Conservation (phyloP, 2,113 vertebrate genomes). For the Suricata suricatta region DNA sequence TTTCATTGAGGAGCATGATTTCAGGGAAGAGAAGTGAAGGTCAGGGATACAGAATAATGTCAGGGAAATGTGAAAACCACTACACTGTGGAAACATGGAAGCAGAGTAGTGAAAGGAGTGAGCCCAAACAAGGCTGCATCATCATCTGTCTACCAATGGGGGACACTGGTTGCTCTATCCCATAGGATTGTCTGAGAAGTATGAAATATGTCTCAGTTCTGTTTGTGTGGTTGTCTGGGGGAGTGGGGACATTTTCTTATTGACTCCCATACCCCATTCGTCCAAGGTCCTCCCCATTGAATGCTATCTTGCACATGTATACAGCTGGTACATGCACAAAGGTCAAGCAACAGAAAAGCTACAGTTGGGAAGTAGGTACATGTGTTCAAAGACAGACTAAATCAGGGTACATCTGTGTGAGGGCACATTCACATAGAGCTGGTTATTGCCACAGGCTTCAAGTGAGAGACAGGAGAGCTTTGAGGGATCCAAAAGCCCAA, state of each 20-base stretch:
- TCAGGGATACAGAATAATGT: neutral
- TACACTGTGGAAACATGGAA: neutral
- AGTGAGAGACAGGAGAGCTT: neutral
- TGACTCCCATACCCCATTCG: neutral
- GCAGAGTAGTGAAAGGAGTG: neutral
- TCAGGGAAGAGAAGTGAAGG: neutral
- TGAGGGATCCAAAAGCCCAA: neutral
- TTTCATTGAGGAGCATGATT: neutral
- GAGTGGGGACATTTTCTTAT: neutral
- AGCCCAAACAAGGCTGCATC: neutral
- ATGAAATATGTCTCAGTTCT: no score
- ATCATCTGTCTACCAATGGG: neutral
- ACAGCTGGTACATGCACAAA: neutral
- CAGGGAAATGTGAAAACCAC: neutral
- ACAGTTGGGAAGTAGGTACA: neutral
- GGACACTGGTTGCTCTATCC: neutral
- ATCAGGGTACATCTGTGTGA: neutral
- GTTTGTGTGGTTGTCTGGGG: neutral
- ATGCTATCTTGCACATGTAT: neutral
- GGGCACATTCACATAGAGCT: no score
- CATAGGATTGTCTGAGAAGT: neutral
- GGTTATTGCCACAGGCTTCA: neutral
- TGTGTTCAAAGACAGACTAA: neutral
- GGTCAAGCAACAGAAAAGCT: no score
- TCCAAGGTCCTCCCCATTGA: neutral